Conservation (phyloP, 1,140 invertebrate genomes). For the Arctopsyche grandis region DNA sequence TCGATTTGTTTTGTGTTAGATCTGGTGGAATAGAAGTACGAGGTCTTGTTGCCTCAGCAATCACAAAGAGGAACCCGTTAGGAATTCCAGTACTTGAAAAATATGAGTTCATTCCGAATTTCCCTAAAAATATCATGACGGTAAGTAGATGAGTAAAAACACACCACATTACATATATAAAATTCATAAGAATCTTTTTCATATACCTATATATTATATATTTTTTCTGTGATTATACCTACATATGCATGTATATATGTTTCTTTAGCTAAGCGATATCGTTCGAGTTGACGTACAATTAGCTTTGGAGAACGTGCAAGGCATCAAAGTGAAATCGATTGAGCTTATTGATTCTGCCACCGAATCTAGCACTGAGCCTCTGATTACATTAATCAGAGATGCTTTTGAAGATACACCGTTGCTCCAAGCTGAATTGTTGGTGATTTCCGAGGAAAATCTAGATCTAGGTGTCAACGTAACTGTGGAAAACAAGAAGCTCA, state of each 20-base stretch:
- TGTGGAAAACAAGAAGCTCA: constrained; percentile 71
- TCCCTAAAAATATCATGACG: constrained; percentile 60
- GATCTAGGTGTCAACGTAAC: constrained; percentile 66
- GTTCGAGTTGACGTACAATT: too few species aligned
- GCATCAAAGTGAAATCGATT: constrained; percentile 76
- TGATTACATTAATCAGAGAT: constrained; percentile 68
- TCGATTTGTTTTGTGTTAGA: too few species aligned
- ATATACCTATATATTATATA: too few species aligned
- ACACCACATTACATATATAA: too few species aligned
- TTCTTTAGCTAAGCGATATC: too few species aligned
- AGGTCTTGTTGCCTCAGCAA: constrained; percentile 83
- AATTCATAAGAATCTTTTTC: too few species aligned
- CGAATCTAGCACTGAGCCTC: constrained; percentile 60
- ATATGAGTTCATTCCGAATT: constrained; percentile 81
- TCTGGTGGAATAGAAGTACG: too few species aligned
- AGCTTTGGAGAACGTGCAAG: too few species aligned
- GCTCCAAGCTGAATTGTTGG: constrained; percentile 67
- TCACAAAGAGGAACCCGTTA: constrained; percentile 73
- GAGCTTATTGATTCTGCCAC: constrained; percentile 72
- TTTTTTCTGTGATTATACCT: too few species aligned
- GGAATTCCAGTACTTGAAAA: constrained; percentile 77
- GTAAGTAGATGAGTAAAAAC: too few species aligned
- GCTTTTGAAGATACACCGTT: constrained; percentile 72
- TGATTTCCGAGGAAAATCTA: too few species aligned
- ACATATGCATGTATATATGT: too few species aligned